Evolutionary conservation across 2,888 invertebrate genomes (phyloP).

Genomic region (Pimpla rufipes): DNA sequence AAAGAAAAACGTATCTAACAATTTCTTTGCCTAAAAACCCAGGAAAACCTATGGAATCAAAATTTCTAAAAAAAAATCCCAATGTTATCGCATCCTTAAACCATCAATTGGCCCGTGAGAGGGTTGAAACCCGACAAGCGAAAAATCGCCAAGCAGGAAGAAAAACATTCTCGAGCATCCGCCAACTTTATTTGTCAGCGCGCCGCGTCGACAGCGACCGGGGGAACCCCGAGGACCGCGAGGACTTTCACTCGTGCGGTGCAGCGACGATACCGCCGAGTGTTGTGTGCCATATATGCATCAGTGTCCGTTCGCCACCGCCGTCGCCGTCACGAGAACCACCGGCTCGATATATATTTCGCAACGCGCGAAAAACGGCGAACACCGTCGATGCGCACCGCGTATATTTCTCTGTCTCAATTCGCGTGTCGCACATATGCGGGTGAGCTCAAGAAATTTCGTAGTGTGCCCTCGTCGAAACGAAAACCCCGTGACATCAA

Average conservation of each 20-base stretch:
- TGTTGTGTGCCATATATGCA: constrained; percentile 5
- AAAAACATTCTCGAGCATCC: constrained; percentile 25
- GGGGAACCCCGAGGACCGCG: not conserved
- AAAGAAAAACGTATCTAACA: too few species aligned
- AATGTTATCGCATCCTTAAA: not conserved
- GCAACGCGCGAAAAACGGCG: constrained; percentile 12
- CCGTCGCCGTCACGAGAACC: constrained; percentile 10
- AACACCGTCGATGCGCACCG: constrained; percentile 1
- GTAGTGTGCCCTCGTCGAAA: constrained; percentile 40
- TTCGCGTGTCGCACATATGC: not conserved
- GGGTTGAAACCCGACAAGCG: not conserved
- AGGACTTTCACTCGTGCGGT: constrained; percentile 71
- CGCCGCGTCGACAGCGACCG: constrained; percentile 37
- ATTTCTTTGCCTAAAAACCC: too few species aligned
- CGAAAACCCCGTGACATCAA: constrained; percentile 63
- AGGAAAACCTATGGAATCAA: too few species aligned
- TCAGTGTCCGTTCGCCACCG: not conserved
- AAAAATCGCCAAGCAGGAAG: constrained; percentile 17
- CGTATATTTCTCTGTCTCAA: too few species aligned
- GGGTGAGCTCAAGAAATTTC: constrained; percentile 23
- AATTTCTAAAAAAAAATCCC: not conserved
- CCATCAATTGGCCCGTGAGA: not conserved
- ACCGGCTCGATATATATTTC: constrained; percentile 27
- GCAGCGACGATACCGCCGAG: constrained; percentile 52
- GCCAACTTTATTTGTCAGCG: constrained; percentile 61